Evolutionary conservation across 2,797 vertebrate species (phyloP).

Genomic region (Pitangus sulphuratus): DNA sequence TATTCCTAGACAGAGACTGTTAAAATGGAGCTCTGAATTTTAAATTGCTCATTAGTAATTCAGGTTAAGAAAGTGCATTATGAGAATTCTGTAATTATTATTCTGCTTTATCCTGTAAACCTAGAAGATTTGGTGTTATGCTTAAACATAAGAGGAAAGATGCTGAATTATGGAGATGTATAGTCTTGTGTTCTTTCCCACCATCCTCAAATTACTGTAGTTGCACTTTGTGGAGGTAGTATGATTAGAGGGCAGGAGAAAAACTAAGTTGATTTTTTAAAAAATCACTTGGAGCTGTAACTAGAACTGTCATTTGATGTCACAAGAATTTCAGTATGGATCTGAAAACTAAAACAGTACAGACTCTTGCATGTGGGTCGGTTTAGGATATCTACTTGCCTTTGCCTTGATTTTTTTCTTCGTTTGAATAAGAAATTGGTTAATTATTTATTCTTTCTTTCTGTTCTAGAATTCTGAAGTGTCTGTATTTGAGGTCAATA

Average conservation of each 20-base stretch:
- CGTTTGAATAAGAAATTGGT: not conserved
- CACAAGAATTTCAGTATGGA: not conserved
- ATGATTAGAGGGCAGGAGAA: not conserved
- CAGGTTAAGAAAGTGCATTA: not conserved
- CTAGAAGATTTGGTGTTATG: not conserved
- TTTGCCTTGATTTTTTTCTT: not conserved
- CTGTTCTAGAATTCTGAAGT: conserved; percentile 92
- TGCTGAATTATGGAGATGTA: not conserved
- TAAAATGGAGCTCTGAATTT: not conserved
- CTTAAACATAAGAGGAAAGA: not conserved
- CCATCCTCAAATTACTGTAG: not conserved
- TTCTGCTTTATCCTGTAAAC: not conserved
- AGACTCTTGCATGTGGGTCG: not conserved
- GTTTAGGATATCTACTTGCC: not conserved
- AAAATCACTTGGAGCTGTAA: not conserved
- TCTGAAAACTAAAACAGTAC: not conserved
- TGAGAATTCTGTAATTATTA: not conserved
- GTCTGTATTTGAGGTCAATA: conserved; percentile 99
- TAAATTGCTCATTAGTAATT: not conserved
- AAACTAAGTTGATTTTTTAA: not conserved
- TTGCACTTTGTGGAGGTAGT: not conserved
- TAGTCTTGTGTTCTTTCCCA: not conserved
- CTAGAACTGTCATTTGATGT: not conserved
- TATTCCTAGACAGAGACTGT: not conserved
- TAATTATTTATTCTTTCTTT: not conserved